Conservation (phyloP, 2,113 vertebrate species). For the Amphiprion ocellaris region DNA sequence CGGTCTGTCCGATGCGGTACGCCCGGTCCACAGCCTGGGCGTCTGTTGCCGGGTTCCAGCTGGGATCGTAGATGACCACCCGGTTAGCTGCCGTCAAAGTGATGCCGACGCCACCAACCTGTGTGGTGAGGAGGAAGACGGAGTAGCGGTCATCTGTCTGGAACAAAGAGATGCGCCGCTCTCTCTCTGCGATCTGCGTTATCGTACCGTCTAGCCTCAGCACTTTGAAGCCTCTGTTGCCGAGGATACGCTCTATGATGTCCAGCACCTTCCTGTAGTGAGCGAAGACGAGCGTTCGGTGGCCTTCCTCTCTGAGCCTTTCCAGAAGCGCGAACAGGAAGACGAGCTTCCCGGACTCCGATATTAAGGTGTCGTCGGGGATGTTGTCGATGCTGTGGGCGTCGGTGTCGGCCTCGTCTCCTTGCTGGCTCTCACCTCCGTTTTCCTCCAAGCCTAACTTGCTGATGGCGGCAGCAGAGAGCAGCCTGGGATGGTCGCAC, state of each 20-base stretch:
- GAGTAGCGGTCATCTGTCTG: constrained; percentile 86
- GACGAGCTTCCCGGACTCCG: constrained; percentile 93
- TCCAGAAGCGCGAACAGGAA: constrained; percentile 91
- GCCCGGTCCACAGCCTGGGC: constrained; percentile 96
- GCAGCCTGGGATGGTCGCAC: constrained; percentile 95
- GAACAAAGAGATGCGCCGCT: constrained; percentile 90
- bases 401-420: constrained; percentile 21
- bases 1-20: constrained; percentile 94
- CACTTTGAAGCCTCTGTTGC: constrained; percentile 82
- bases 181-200: constrained; percentile 87
- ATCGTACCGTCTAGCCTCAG: constrained; percentile 92
- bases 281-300: constrained; percentile 93
- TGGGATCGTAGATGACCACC: constrained; percentile 97
- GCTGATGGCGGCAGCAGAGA: constrained; percentile 86
- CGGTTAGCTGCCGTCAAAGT: constrained; percentile 93
- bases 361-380: constrained; percentile 87
- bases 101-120: constrained; percentile 94
- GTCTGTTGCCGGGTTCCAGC: constrained; percentile 97
- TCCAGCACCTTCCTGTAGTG: constrained; percentile 95
- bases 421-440: background rate
- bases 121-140: constrained; percentile 94
- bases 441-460: constrained; percentile 88
- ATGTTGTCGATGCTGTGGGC: constrained; percentile 79
- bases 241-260: constrained; percentile 89
- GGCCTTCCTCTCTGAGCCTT: constrained; percentile 87